These are phyloP conservation scores for Drosophila crucigera DNA, from an alignment of 2,888 invertebrate genomes.

Conservation along the genomic window DNA sequence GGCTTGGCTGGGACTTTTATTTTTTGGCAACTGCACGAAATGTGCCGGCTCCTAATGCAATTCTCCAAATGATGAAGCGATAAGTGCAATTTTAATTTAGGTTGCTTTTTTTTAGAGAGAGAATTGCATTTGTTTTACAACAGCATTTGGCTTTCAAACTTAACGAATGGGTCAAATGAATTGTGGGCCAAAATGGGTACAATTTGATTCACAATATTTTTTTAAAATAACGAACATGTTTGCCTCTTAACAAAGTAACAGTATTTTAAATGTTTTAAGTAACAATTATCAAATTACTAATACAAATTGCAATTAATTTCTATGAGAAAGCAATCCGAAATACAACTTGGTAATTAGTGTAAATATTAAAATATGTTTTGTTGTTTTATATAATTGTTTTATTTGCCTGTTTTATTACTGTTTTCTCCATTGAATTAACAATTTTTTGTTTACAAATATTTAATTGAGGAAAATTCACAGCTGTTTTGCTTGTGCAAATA, in stretches of 20 bases:
- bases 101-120: background rate
- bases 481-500: conserved; percentile 43
- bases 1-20: conserved; percentile 18
- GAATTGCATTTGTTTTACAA: conserved; percentile 5
- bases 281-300: background rate
- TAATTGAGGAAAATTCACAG: background rate
- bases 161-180: background rate
- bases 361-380: background rate
- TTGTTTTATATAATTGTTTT: background rate
- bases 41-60: conserved; percentile 17
- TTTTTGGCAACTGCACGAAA: conserved; percentile 20
- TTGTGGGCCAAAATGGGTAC: background rate
- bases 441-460: conserved; percentile 1
- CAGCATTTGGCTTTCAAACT: background rate
- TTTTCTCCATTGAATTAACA: background rate
- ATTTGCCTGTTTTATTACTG: no score
- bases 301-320: background rate
- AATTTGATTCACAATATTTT: conserved; percentile 1
- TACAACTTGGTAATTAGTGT: background rate
- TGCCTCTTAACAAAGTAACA: background rate
- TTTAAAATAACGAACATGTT: background rate
- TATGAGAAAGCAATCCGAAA: background rate
- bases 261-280: background rate
- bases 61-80: conserved; percentile 29
- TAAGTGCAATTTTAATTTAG: conserved; percentile 32